Evolutionary conservation across 2,113 vertebrate species (phyloP).

Genomic region (Periophthalmus modestus): DNA sequence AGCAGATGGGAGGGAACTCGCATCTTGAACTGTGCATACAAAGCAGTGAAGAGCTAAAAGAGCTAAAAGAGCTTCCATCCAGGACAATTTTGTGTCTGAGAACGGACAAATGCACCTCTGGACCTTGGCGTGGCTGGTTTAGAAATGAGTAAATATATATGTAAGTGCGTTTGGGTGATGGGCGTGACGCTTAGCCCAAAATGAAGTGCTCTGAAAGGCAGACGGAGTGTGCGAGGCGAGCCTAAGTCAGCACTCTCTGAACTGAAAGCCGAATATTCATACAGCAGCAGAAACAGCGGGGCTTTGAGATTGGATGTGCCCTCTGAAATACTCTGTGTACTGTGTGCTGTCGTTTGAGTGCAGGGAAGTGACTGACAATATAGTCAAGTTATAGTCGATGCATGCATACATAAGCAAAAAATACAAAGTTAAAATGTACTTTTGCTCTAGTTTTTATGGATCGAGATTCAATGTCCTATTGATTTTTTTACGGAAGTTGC

Average conservation of each 20-base stretch:
- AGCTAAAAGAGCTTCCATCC: constrained; percentile 12
- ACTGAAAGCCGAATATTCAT: constrained; percentile 15
- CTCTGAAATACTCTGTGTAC: background rate
- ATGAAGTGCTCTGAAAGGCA: constrained; percentile 6
- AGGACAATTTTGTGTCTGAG: constrained; percentile 31
- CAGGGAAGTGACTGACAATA: background rate
- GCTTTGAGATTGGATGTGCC: background rate
- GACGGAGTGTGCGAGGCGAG: constrained; percentile 13
- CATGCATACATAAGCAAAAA: background rate
- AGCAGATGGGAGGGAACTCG: constrained; percentile 31
- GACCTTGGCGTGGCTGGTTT: constrained; percentile 5
- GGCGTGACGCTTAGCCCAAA: constrained; percentile 15
- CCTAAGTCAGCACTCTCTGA: constrained; percentile 17
- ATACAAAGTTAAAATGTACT: no score
- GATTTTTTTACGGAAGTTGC: no score
- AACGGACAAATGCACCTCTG: constrained; percentile 6
- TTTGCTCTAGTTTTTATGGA: no score
- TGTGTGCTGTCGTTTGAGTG: background rate
- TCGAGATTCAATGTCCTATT: no score
- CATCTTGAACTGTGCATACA: constrained; percentile 40
- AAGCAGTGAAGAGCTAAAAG: constrained; percentile 48
- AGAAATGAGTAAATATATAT: background rate
- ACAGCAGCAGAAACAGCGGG: constrained; percentile 2
- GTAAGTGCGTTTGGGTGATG: background rate
- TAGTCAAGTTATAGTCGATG: background rate